These are phyloP conservation scores for Thymelicus lineola DNA, from an alignment of 2,888 invertebrate genomes.

Conservation along the genomic window DNA sequence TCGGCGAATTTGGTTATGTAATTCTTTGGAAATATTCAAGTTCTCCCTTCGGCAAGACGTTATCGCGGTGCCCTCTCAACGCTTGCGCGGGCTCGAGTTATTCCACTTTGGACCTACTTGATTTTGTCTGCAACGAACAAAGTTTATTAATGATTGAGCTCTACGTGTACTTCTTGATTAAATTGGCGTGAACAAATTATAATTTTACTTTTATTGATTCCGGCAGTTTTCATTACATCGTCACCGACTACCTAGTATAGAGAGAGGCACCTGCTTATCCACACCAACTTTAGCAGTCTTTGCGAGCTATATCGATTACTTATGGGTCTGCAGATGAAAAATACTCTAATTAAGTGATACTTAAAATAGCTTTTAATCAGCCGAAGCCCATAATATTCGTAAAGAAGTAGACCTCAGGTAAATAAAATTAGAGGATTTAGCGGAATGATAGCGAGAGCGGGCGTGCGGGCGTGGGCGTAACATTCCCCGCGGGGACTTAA, in stretches of 20 bases:
- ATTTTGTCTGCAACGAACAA: slow-evolving; percentile 20
- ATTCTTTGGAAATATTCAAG: slow-evolving; percentile 80
- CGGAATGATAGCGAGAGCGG: slow-evolving; percentile 41
- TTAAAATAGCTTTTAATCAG: background rate
- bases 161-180: slow-evolving; percentile 4
- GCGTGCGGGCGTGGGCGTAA: slow-evolving; percentile 65
- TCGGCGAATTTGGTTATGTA: slow-evolving; percentile 75
- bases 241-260: too few species aligned
- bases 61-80: slow-evolving; percentile 78
- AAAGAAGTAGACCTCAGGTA: slow-evolving; percentile 30
- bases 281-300: too few species aligned
- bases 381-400: slow-evolving; percentile 21
- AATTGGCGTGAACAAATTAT: slow-evolving; percentile 3
- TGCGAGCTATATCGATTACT: too few species aligned
- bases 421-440: slow-evolving; percentile 31
- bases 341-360: too few species aligned
- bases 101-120: slow-evolving; percentile 27
- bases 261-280: too few species aligned
- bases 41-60: slow-evolving; percentile 80
- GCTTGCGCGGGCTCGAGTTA: slow-evolving; percentile 48
- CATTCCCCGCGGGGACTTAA: slow-evolving; percentile 80
- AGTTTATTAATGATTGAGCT: slow-evolving; percentile 26
- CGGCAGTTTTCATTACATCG: too few species aligned
- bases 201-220: background rate
- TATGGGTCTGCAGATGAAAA: too few species aligned